A percentile compares a stretch with the other conserved stretches of the same genome.
Conservation (phyloP, 2,888 invertebrate species). For the Oscheius sp. region DNA sequence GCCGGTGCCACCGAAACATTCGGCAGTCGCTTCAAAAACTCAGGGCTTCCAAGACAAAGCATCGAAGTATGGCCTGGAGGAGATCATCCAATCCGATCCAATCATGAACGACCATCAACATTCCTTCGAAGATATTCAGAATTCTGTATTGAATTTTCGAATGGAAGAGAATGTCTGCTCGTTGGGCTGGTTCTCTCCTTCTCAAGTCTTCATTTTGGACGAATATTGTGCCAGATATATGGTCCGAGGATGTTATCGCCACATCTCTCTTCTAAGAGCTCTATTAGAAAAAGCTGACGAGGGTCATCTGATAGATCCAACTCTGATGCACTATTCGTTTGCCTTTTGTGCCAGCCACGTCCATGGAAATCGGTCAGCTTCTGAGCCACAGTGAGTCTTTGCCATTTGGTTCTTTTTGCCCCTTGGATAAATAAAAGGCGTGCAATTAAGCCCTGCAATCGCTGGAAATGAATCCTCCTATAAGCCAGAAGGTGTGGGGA, state of each 20-base stretch:
- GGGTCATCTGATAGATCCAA: constrained; percentile 94
- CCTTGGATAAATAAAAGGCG: not conserved
- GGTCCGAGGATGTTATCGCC: constrained; percentile 89
- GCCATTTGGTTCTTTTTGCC: too few relatives aligned
- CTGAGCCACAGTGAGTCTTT: constrained; percentile 34
- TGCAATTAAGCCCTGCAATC: not conserved
- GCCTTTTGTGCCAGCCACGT: constrained; percentile 99
- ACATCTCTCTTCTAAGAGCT: constrained; percentile 93
- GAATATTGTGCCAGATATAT: constrained; percentile 97
- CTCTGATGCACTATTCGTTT: constrained; percentile 97
- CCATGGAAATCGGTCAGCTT: constrained; percentile 83
- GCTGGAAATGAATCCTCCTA: not conserved
- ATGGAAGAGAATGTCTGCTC: constrained; percentile 98
- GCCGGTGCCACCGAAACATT: constrained; percentile 84
- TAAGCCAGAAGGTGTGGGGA: constrained; percentile 87
- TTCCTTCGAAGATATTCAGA: constrained; percentile 89
- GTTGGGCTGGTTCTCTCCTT: constrained; percentile 99
- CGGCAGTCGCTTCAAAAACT: constrained; percentile 63
- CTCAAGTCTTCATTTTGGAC: constrained; percentile 96
- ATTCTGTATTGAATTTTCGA: constrained; percentile 90
- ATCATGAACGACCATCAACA: constrained; percentile 94
- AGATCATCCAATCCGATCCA: constrained; percentile 94
- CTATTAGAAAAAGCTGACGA: constrained; percentile 82
- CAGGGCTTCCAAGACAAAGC: constrained; percentile 80
- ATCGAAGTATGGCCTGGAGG: constrained; percentile 98